Base-by-base conservation (phyloP, 2,888 invertebrate species). In the Caenorhabditis sp. region DNA sequence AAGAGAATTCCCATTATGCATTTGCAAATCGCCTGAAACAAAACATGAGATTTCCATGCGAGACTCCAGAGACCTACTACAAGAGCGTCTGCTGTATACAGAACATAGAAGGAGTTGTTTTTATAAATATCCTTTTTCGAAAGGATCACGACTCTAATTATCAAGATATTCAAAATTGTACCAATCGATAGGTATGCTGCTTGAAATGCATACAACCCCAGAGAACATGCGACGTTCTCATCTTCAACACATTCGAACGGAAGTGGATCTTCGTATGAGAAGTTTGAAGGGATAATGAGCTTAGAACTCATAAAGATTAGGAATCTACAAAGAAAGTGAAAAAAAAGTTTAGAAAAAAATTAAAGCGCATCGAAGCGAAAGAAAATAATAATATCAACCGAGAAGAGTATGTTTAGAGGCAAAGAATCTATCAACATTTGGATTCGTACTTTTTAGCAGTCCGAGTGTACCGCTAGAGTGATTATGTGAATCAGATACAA, bases 11-110 rank as follows among this genome's bases (percentile, higher is more conserved):
- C 74, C n/a, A 63, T 28, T 16, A 54, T 0, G n/a, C 54, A 63
- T 16, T 28, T 54, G 63, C 22, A 26, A 7, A 74, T 64, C 6
- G 26, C 19, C 74, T 74, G 41, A 19, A 63, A 63, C 1, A 19
- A 8, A 51, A 19, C n/a, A 0, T 24, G n/a, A 10, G 19, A 19
- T 28, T 28, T 6, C 12, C 2, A 10, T 38, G 6, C 38, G 12
- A 38, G 12, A 12, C 6, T 38, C 12, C 38, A 10, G 22, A 28
- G 19, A 8, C 47, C 49, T 19, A 73, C 73, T 41, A 73, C 41
- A 44, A 64, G n/a, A 5, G 74, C 74, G 28, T 74, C 74, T 2
- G 64, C 74, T 14, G 64, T 44, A 41, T 74, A 74, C 12, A 74
- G 49, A n/a, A 64, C 24, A 56, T 64, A 74, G n/a, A 74, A 74